These are phyloP conservation scores for Philotrypesis tridentata DNA, from an alignment of 1,140 invertebrate genomes.

Conservation along the genomic window DNA sequence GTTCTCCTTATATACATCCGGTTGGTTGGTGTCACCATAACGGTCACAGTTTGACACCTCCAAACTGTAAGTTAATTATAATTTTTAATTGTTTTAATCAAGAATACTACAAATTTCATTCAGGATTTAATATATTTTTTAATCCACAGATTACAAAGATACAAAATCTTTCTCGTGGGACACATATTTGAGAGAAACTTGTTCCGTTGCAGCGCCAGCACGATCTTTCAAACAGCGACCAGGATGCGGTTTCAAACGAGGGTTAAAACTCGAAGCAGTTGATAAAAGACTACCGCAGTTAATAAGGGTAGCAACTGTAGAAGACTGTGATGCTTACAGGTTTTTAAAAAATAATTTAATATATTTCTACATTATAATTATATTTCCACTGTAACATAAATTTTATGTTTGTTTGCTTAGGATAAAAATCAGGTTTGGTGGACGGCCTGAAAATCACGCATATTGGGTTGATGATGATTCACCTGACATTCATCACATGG, in stretches of 20 bases:
- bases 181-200: slow-evolving; percentile 85
- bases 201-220: slow-evolving; percentile 84
- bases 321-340: slow-evolving; percentile 82
- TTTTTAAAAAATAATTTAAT: slow-evolving; percentile 52
- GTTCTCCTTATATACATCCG: slow-evolving; percentile 94
- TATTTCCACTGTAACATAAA: background rate
- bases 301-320: slow-evolving; percentile 90
- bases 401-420: slow-evolving; percentile 59
- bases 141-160: slow-evolving; percentile 80
- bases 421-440: slow-evolving; percentile 92
- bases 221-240: slow-evolving; percentile 87
- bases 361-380: background rate
- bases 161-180: slow-evolving; percentile 88
- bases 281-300: slow-evolving; percentile 88
- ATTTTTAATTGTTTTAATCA: slow-evolving; percentile 21
- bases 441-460: slow-evolving; percentile 89
- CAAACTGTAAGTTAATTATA: slow-evolving; percentile 80
- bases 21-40: slow-evolving; percentile 93
- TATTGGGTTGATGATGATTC: slow-evolving; percentile 95
- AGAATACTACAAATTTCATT: slow-evolving; percentile 3
- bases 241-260: slow-evolving; percentile 86
- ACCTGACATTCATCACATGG: slow-evolving; percentile 91
- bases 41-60: slow-evolving; percentile 86
- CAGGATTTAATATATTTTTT: slow-evolving; percentile 47
- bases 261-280: slow-evolving; percentile 93